Evolutionary conservation across 1,140 invertebrate genomes (phyloP).

Genomic region (Trigoniulus corallinus): DNA sequence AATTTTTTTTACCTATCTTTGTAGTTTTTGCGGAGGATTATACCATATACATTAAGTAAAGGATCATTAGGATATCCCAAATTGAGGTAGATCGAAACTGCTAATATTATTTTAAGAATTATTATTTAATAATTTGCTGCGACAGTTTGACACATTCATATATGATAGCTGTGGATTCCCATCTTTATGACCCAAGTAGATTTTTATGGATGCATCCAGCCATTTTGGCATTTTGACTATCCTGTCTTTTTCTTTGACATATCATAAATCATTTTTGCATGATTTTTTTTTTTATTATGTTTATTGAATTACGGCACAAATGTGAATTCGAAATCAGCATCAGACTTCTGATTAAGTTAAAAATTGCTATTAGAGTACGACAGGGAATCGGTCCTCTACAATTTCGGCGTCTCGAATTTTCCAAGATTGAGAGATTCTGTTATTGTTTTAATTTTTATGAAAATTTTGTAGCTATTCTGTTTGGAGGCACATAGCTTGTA

Average conservation of each 20-base stretch:
- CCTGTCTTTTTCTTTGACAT: too few relatives aligned
- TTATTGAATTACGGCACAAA: background rate
- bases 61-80: conserved; percentile 22
- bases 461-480: conserved; percentile 25
- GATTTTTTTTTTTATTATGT: background rate
- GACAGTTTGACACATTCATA: background rate
- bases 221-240: too few relatives aligned
- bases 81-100: conserved; percentile 21
- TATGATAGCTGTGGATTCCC: too few relatives aligned
- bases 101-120: background rate
- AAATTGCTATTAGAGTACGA: background rate
- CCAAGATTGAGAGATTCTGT: too few relatives aligned
- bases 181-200: too few relatives aligned
- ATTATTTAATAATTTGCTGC: background rate
- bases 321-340: background rate
- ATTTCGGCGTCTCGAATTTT: conserved; percentile 7
- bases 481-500: conserved; percentile 29
- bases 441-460: too few relatives aligned
- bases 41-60: conserved; percentile 27
- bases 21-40: conserved; percentile 27
- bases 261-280: too few relatives aligned
- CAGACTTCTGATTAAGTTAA: background rate
- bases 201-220: too few relatives aligned
- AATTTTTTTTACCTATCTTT: background rate
- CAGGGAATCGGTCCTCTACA: background rate